Conservation (phyloP, 2,113 vertebrate species). For the Caloenas nicobarica region DNA sequence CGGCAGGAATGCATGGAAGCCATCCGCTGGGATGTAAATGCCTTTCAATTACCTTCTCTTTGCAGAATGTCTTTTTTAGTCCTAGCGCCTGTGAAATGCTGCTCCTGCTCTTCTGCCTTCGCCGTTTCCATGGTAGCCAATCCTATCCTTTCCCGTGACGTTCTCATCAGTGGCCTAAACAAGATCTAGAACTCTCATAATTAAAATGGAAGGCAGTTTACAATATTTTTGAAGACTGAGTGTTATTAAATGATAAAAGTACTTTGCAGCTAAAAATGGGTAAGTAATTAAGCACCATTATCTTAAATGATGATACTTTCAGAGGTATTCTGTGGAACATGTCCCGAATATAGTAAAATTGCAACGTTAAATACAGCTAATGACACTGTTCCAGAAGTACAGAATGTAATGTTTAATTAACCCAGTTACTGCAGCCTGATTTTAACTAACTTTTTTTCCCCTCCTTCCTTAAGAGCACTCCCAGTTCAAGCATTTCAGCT, state of each 20-base stretch:
- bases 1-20: background rate
- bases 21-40: background rate
- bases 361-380: slow-evolving; percentile 34
- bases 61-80: background rate
- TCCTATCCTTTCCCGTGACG: background rate
- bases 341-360: slow-evolving; percentile 4
- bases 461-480: background rate
- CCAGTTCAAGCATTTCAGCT: background rate
- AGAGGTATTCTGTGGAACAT: background rate
- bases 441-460: background rate
- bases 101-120: slow-evolving; percentile 22
- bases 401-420: slow-evolving; percentile 26
- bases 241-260: background rate
- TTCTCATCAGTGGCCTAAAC: slow-evolving; percentile 39
- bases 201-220: slow-evolving; percentile 8
- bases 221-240: background rate
- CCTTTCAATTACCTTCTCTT: background rate
- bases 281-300: slow-evolving; percentile 57
- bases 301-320: background rate
- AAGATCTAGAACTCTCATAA: slow-evolving; percentile 25
- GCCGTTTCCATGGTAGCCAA: slow-evolving; percentile 45
- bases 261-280: background rate
- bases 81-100: background rate
- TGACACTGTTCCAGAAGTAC: slow-evolving; percentile 21
- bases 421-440: background rate